These are phyloP conservation scores for Augiades crinisus DNA, from an alignment of 2,888 invertebrate species.

Conservation along the genomic window DNA sequence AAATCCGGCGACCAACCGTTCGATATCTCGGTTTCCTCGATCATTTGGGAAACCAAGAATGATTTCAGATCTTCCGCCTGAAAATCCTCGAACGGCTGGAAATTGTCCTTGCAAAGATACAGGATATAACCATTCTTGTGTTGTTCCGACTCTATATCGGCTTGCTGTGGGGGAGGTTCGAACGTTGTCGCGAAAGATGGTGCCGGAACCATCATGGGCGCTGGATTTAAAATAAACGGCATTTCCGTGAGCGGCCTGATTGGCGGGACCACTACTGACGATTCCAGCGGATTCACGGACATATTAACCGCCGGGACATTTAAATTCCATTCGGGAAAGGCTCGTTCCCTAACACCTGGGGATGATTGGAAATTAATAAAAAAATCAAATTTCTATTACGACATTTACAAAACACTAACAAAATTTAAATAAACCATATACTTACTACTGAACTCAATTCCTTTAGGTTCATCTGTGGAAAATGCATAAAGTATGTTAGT, in stretches of 20 bases:
- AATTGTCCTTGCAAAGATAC: constrained; percentile 66
- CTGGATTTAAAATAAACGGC: constrained; percentile 24
- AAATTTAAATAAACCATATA: constrained; percentile 23
- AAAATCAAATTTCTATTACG: background rate
- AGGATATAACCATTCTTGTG: constrained; percentile 42
- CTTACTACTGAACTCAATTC: constrained; percentile 36
- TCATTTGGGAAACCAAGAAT: constrained; percentile 54
- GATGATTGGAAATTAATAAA: constrained; percentile 4
- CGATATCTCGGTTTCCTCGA: constrained; percentile 44
- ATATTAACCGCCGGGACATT: background rate
- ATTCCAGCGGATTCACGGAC: background rate
- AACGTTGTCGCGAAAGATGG: constrained; percentile 26
- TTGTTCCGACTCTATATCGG: constrained; percentile 21
- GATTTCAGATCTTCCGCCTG: constrained; percentile 53
- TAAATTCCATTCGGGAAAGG: constrained; percentile 1
- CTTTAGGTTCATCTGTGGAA: constrained; percentile 26
- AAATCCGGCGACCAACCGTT: constrained; percentile 60
- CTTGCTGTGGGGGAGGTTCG: constrained; percentile 7
- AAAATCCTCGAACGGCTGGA: constrained; percentile 47
- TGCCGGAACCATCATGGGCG: constrained; percentile 36
- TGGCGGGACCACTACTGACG: background rate
- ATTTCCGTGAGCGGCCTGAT: background rate
- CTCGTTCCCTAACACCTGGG: background rate
- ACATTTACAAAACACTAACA: background rate
- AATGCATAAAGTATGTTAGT: constrained; percentile 2